These are phyloP conservation scores for Microchrysa polita DNA, from an alignment of 2,888 invertebrate species.

Conservation along the genomic window DNA sequence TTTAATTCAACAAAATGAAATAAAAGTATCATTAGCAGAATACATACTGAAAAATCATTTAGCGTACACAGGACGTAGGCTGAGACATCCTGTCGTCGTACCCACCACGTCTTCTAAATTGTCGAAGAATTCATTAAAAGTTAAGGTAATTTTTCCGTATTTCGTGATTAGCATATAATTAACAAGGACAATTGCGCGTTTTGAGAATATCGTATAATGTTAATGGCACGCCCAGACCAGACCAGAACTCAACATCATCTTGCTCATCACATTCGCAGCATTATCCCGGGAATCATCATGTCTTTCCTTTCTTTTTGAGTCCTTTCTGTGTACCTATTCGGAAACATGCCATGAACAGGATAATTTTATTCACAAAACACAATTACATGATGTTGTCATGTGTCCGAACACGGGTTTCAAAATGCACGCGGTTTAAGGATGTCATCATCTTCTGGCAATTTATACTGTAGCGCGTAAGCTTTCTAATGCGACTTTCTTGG, in stretches of 20 bases:
- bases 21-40: conserved; percentile 17
- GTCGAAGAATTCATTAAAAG: no score
- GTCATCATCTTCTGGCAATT: background rate
- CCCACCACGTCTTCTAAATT: no score
- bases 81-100: no score
- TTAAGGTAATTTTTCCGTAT: background rate
- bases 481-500: no score
- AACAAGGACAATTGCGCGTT: conserved; percentile 8
- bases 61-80: conserved; percentile 1
- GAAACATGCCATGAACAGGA: background rate
- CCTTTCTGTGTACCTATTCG: no score
- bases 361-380: conserved; percentile 31
- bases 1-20: conserved; percentile 12
- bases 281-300: no score
- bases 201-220: no score
- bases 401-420: background rate
- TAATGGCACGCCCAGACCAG: background rate
- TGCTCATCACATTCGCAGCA: no score
- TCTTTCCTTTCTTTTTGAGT: no score
- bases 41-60: conserved; percentile 5
- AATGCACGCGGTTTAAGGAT: background rate
- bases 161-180: conserved; percentile 35
- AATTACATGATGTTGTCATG: conserved; percentile 30
- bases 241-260: background rate
- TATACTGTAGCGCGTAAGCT: background rate